These are phyloP conservation scores for Acanthococcus lagerstroemiae DNA, from an alignment of 2,888 invertebrate species.

Conservation along the genomic window DNA sequence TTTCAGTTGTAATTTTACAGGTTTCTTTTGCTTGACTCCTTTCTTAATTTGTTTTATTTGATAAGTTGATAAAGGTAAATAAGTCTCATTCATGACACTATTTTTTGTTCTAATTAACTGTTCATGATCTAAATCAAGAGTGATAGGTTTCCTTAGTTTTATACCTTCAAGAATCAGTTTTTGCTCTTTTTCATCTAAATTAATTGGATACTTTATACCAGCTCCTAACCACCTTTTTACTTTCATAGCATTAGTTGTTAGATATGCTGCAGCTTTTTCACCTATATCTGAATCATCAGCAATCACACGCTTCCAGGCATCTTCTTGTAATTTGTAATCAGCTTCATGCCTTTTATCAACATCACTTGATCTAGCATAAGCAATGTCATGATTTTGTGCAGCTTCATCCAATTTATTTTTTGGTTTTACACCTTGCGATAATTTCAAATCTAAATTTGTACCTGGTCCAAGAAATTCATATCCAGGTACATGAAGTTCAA, in stretches of 20 bases:
- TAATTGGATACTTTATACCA: conserved; percentile 4
- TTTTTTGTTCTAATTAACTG: conserved; percentile 3
- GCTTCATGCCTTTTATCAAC: conserved; percentile 24
- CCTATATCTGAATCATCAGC: conserved; percentile 24
- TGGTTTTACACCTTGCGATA: conserved; percentile 16
- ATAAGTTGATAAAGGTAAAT: background rate
- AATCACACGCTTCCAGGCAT: conserved; percentile 31
- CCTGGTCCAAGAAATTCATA: conserved; percentile 26
- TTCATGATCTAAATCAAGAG: background rate
- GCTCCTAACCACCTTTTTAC: conserved; percentile 18
- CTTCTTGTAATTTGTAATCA: conserved; percentile 20
- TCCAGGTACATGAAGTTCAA: conserved; percentile 26
- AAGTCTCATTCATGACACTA: background rate
- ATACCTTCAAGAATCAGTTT: background rate
- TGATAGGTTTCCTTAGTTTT: background rate
- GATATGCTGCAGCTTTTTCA: conserved; percentile 24
- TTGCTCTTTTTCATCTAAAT: background rate
- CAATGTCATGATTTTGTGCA: conserved; percentile 18
- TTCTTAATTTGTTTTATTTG: conserved; percentile 1
- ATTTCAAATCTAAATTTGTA: conserved; percentile 25
- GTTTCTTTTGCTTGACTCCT: background rate
- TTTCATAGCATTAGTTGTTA: conserved; percentile 29
- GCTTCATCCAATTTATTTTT: conserved; percentile 15
- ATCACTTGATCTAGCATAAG: conserved; percentile 12
- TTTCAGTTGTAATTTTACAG: background rate